phyloP scores from a whole-genome alignment of 1,140 invertebrate species.

The Penaeus indicus region DNA sequence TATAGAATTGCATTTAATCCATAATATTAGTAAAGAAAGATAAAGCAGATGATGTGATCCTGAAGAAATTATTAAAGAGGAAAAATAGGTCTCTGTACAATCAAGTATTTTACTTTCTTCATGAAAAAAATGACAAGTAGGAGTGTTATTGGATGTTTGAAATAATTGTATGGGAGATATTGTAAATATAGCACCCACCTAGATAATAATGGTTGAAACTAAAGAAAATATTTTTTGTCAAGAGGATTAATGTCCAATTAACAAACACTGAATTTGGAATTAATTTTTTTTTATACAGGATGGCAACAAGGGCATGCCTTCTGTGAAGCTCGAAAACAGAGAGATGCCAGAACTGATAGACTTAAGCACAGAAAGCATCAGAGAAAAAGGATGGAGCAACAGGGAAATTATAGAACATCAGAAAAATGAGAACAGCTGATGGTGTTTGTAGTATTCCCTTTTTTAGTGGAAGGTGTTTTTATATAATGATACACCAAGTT shows the following conservation, averaged over 20 bases:
- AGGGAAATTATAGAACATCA: conserved; percentile 24
- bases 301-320: conserved; percentile 79
- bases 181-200: background rate
- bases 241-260: too few species aligned
- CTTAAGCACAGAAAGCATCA: conserved; percentile 65
- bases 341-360: conserved; percentile 71
- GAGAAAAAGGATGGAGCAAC: conserved; percentile 47
- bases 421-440: background rate
- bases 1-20: background rate
- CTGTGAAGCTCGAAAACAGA: conserved; percentile 83
- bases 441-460: conserved; percentile 18
- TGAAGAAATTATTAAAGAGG: background rate
- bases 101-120: background rate
- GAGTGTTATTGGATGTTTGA: too few species aligned
- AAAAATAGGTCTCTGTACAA: background rate
- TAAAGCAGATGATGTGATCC: background rate
- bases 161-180: background rate
- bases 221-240: too few species aligned
- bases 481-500: conserved; percentile 31
- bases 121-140: background rate
- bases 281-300: conserved; percentile 67
- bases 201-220: too few species aligned
- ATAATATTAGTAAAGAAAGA: background rate
- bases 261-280: background rate
- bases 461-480: background rate